Evolutionary conservation across 2,888 invertebrate species (phyloP).

Genomic region (Cabera pusaria): DNA sequence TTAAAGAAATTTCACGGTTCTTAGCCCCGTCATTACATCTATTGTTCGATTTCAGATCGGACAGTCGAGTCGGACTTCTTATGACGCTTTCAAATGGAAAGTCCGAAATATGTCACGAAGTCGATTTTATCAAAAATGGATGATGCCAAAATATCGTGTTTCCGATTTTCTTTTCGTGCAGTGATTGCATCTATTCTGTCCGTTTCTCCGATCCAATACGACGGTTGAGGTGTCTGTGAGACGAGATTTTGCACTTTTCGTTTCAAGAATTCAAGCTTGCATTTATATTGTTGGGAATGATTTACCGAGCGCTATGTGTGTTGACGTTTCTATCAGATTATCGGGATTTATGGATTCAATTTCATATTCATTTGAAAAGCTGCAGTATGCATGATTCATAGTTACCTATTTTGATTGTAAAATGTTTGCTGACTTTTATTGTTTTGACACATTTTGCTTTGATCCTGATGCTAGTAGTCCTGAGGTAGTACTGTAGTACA

Average conservation of each 20-base stretch:
- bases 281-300: slow-evolving; percentile 1
- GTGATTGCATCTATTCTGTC: slow-evolving; percentile 40
- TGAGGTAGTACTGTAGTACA: too few relatives aligned
- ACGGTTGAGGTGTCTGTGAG: slow-evolving; percentile 22
- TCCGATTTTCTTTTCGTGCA: slow-evolving; percentile 32
- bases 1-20: slow-evolving; percentile 42
- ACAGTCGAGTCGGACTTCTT: slow-evolving; percentile 30
- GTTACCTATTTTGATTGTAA: too few relatives aligned
- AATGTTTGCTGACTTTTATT: too few relatives aligned
- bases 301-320: background rate
- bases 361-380: too few relatives aligned
- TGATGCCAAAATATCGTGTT: slow-evolving; percentile 27
- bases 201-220: slow-evolving; percentile 37
- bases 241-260: slow-evolving; percentile 18
- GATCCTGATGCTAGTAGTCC: too few relatives aligned
- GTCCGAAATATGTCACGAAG: slow-evolving; percentile 45
- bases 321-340: background rate
- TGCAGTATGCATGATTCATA: too few relatives aligned
- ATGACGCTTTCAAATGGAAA: slow-evolving; percentile 46
- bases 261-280: slow-evolving; percentile 9
- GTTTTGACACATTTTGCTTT: too few relatives aligned
- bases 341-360: too few relatives aligned
- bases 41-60: slow-evolving; percentile 35
- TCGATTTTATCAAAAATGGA: slow-evolving; percentile 39
- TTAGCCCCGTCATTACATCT: slow-evolving; percentile 37